A percentile compares a stretch with the other conserved stretches of the same genome.
These are phyloP conservation scores for Gouania willdenowi DNA, from an alignment of 2,797 vertebrate species.

Conservation along the genomic window DNA sequence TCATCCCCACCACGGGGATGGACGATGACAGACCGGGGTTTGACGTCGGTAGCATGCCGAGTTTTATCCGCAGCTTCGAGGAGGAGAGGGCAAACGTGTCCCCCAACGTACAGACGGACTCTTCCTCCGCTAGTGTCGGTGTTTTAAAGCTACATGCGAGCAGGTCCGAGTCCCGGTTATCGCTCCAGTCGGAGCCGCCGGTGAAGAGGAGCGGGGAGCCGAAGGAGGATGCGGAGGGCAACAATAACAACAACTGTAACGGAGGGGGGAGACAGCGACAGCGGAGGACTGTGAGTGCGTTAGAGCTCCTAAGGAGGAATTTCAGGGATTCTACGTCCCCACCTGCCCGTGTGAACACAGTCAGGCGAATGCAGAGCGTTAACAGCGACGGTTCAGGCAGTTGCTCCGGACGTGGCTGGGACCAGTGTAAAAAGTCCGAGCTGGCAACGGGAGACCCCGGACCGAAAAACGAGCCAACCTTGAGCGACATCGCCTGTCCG, in stretches of 20 bases:
- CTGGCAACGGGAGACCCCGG: conserved; percentile 24
- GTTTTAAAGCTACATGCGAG: conserved; percentile 64
- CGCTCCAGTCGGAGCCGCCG: conserved; percentile 19
- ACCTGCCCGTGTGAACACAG: conserved; percentile 9
- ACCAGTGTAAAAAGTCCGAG: conserved; percentile 24
- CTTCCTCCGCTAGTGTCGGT: conserved; percentile 38
- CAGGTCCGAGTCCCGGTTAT: conserved; percentile 31
- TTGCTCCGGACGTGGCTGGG: conserved; percentile 5
- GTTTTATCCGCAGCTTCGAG: conserved; percentile 60
- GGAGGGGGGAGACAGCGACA: conserved; percentile 6
- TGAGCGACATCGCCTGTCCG: conserved; percentile 16
- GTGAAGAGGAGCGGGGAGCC: conserved; percentile 22
- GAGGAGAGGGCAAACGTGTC: conserved; percentile 54
- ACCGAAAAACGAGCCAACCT: conserved; percentile 43
- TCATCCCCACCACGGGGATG: conserved; percentile 59
- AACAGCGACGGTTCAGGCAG: not conserved
- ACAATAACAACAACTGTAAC: conserved; percentile 50
- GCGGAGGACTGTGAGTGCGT: conserved; percentile 59
- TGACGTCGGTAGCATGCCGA: conserved; percentile 61
- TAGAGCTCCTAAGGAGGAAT: conserved; percentile 69
- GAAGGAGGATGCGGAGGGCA: conserved; percentile 51
- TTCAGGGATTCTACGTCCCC: conserved; percentile 52
- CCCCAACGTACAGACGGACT: conserved; percentile 46
- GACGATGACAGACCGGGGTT: conserved; percentile 66
- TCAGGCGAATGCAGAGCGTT: conserved; percentile 34